These are phyloP conservation scores for Bellardia pandia DNA, from an alignment of 2,888 invertebrate genomes.

Conservation along the genomic window DNA sequence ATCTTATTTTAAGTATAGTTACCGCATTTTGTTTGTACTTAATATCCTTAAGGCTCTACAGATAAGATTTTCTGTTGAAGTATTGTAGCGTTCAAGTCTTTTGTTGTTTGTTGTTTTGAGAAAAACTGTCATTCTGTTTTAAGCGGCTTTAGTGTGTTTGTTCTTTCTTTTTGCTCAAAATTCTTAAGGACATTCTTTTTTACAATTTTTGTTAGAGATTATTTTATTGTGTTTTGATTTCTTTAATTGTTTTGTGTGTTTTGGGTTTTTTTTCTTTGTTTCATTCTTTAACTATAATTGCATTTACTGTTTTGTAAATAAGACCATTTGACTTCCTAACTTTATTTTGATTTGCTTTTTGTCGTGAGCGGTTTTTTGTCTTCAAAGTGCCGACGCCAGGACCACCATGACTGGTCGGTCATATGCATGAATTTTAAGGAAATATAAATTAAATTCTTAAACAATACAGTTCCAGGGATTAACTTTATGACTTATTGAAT, in stretches of 20 bases:
- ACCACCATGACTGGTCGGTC: conserved; percentile 31
- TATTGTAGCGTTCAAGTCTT: background rate
- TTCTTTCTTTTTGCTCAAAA: conserved; percentile 5
- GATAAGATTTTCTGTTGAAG: conserved; percentile 36
- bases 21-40: conserved; percentile 30
- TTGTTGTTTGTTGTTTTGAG: background rate
- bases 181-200: conserved; percentile 60
- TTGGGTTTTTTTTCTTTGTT: background rate
- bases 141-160: conserved; percentile 43
- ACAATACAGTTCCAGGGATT: conserved; percentile 23
- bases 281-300: conserved; percentile 50
- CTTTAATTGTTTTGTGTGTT: conserved; percentile 20
- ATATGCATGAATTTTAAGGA: background rate
- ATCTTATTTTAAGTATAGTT: conserved; percentile 25
- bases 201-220: conserved; percentile 27
- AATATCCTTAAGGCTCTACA: conserved; percentile 10
- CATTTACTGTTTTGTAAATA: conserved; percentile 56
- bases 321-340: conserved; percentile 65
- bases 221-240: conserved; percentile 12
- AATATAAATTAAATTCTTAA: conserved; percentile 20
- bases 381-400: conserved; percentile 52
- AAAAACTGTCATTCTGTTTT: conserved; percentile 39
- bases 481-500: background rate
- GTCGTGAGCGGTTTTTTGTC: conserved; percentile 18
- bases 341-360: conserved; percentile 27